These are phyloP conservation scores for Ursus arctos DNA, from an alignment of 2,113 vertebrate species.

Conservation along the genomic window DNA sequence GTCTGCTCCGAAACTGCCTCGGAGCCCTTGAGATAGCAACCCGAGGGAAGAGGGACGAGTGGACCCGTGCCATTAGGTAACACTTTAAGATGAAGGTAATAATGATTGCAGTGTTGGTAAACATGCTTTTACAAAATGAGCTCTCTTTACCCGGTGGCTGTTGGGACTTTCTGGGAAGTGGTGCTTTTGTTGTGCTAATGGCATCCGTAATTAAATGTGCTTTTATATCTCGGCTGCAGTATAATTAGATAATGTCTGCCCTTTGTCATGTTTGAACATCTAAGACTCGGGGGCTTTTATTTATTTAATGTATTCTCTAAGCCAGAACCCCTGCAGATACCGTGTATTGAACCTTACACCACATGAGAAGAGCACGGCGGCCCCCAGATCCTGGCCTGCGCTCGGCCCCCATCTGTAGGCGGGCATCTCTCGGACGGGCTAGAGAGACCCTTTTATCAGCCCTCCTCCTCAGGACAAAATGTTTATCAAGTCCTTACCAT, in stretches of 20 bases:
- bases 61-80: background rate
- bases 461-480: background rate
- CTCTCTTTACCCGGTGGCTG: background rate
- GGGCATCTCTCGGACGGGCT: background rate
- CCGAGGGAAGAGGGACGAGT: background rate
- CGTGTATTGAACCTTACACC: background rate
- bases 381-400: background rate
- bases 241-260: background rate
- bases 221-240: background rate
- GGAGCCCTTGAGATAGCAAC: background rate
- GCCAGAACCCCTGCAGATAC: background rate
- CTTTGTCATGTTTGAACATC: background rate
- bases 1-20: background rate
- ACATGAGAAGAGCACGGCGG: rapidly evolving
- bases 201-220: background rate
- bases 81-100: background rate
- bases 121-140: background rate
- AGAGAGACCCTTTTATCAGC: background rate
- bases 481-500: background rate
- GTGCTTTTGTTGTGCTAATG: background rate
- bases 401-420: rapidly evolving
- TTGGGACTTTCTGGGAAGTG: background rate
- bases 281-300: background rate
- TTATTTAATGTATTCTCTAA: background rate
- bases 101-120: background rate